These are phyloP conservation scores for Mastigias papua DNA, from an alignment of 30 jellyfish, hydroid and myxozoan genomes.

Conservation along the genomic window DNA sequence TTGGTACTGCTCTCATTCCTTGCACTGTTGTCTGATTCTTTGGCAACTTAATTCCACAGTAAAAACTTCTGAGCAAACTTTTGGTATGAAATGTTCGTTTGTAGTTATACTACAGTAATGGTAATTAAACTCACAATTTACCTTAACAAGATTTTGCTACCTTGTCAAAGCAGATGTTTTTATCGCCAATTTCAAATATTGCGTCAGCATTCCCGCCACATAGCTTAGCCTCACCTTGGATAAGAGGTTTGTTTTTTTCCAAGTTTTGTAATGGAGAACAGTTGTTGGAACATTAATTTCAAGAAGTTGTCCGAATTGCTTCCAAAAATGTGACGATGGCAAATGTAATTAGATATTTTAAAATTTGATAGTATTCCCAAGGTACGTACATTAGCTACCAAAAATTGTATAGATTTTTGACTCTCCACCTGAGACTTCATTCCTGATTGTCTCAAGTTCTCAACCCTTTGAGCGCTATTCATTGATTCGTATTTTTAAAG, in stretches of 20 bases:
- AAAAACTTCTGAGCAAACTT: too few species aligned
- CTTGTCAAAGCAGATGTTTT: neutral
- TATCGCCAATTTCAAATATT: neutral
- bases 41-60: too few species aligned
- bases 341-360: too few species aligned
- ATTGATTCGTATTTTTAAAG: neutral
- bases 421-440: too few species aligned
- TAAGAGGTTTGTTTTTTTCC: constrained; percentile 5
- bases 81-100: too few species aligned
- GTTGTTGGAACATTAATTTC: neutral
- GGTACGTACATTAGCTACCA: neutral
- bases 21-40: too few species aligned
- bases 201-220: constrained; percentile 74
- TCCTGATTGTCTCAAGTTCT: too few species aligned
- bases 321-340: neutral
- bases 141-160: neutral
- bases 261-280: neutral
- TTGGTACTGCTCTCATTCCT: too few species aligned
- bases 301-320: neutral
- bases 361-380: neutral
- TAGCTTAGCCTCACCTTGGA: constrained; percentile 30
- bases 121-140: neutral
- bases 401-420: too few species aligned
- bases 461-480: too few species aligned
- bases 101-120: too few species aligned